Evolutionary conservation across 2,113 vertebrate species (phyloP).

Genomic region (Lucifuga dentata): DNA sequence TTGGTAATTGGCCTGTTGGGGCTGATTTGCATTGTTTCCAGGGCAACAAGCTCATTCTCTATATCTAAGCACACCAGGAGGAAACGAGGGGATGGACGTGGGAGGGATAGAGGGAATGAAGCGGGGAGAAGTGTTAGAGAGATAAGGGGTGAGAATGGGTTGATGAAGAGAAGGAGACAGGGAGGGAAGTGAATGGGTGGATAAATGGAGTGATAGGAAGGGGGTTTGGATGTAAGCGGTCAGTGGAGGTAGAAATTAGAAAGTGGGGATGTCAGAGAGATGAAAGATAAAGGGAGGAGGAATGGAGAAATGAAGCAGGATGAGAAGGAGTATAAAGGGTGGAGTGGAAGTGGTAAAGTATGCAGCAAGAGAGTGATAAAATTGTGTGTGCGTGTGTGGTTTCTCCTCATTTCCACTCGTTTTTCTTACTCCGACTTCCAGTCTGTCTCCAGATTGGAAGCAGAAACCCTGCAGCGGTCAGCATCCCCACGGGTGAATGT

Average conservation of each 20-base stretch:
- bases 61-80: conserved; percentile 41
- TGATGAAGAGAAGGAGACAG: background rate
- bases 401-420: no score
- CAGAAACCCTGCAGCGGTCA: background rate
- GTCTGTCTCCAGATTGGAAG: background rate
- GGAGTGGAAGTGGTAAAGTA: background rate
- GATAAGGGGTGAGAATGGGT: background rate
- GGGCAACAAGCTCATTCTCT: conserved; percentile 60
- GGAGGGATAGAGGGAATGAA: background rate
- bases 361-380: no score
- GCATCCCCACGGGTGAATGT: background rate
- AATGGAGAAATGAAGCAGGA: background rate
- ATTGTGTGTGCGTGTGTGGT: no score
- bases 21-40: conserved; percentile 67
- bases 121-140: background rate
- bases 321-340: background rate
- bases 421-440: no score
- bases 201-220: background rate
- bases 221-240: background rate
- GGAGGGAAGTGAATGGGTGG: background rate
- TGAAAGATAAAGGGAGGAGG: background rate
- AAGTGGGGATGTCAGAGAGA: no score
- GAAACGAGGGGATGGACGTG: background rate
- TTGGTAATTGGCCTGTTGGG: conserved; percentile 69
- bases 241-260: background rate